Evolutionary conservation across 2,888 invertebrate species (phyloP), one percentile per base, ranked within the genome.

Genomic region (Cephus spinipes): DNA sequence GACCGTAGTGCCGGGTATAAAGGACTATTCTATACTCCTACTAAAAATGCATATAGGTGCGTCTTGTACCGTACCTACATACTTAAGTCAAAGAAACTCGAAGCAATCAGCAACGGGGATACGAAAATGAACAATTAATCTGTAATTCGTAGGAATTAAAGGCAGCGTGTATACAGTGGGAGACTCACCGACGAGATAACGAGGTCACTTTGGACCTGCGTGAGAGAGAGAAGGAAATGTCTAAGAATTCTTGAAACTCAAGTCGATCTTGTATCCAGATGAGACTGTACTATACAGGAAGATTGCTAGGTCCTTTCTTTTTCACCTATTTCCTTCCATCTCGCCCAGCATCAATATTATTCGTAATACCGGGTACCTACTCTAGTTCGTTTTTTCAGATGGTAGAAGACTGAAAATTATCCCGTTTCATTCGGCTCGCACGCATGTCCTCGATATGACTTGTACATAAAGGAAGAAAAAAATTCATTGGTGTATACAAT

Each of bases 391-490:
- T 55, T 55, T 55, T 55, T 11, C 35, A 35, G 35, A 69, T 32
- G 30, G 32, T 30, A 71, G 31, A 32, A 71, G 40, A 11, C 71
- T 32, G 71, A 71, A 71, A 71, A 71, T 71, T 71, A 71, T 32
- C 71, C 71, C 32, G 31, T 15, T 32, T 32, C 12, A 12, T 71
- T 71, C 71, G 31, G 12, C 32, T 71, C 71, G 71, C 71, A 32
- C 75, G 33, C 4, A 35, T 68, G 55, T 81, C 68, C 79, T 83
- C 85, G 85, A 85, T 86, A 86, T 85, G 86, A 88, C 85, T 87
- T 83, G 83, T 83, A 55, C 15, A 87, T 87, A 87, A 88, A 82
- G 81, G 82, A 36, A 55, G 35, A 76, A 73, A 76, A 73, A 77
- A 80, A 74, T 71, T 32, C 69, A 40, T 40, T 40, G 15, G 74